Percentiles rank a stretch among this genome's conserved stretches.
Evolutionary conservation across 2,797 vertebrate species (phyloP).

Genomic region (Halcyon badia): DNA sequence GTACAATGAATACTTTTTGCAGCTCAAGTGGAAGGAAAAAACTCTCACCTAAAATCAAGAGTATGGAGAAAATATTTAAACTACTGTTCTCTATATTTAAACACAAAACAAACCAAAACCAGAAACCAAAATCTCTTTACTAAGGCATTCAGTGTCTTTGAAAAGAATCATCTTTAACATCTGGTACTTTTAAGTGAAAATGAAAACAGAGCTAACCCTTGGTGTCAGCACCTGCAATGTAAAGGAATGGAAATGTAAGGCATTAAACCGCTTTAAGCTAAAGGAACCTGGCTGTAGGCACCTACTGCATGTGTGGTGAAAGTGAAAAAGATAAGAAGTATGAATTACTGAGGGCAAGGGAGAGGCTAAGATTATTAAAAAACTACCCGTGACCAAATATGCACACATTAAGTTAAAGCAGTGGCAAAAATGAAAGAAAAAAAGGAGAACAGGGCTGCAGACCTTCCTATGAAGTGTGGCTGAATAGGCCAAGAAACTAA

Average conservation of each 20-base stretch:
- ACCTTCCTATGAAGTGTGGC: not conserved
- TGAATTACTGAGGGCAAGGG: not conserved
- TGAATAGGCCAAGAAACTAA: not conserved
- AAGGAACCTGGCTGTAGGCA: not conserved
- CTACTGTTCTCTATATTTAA: not conserved
- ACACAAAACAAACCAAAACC: too few species aligned
- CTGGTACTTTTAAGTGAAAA: not conserved
- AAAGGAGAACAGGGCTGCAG: not conserved
- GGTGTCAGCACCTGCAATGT: not conserved
- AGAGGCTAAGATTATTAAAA: not conserved
- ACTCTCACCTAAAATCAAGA: not conserved
- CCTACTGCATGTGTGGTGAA: not conserved
- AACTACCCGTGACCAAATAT: not conserved
- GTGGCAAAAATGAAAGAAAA: not conserved
- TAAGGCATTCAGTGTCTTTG: not conserved
- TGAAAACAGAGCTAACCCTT: not conserved
- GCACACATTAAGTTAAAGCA: not conserved
- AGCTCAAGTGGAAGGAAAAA: not conserved
- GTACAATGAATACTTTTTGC: not conserved
- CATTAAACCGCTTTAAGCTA: not conserved
- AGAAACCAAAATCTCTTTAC: not conserved
- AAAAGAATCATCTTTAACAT: not conserved
- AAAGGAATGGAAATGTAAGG: not conserved
- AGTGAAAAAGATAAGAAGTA: not conserved
- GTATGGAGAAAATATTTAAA: not conserved